Percentiles rank a stretch among this genome's conserved stretches.
Evolutionary conservation across 2,113 vertebrate genomes (phyloP).

Genomic region (Leucosticte australis): DNA sequence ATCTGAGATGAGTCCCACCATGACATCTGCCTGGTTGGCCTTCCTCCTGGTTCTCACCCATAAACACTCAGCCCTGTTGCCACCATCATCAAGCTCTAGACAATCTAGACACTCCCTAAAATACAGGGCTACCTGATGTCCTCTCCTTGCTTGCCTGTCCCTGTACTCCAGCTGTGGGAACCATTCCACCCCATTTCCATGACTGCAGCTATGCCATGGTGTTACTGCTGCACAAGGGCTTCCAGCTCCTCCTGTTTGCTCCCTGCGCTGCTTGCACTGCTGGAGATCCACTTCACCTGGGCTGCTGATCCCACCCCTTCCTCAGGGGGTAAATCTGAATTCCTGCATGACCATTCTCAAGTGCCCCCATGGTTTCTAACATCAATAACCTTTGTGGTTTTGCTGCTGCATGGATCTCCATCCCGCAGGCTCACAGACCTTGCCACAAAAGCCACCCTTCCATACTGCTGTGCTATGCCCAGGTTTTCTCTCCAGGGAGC

Average conservation of each 20-base stretch:
- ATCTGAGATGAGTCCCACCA: neutral
- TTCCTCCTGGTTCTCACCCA: neutral
- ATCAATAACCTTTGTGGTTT: neutral
- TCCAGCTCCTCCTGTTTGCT: neutral
- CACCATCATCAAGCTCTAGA: neutral
- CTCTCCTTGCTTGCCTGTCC: neutral
- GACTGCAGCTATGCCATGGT: fast-evolving
- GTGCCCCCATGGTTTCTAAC: neutral
- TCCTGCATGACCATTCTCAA: neutral
- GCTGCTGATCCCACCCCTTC: neutral
- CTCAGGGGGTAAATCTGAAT: neutral
- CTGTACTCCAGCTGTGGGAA: neutral
- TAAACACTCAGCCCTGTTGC: neutral
- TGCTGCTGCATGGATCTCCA: neutral
- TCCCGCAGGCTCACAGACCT: neutral
- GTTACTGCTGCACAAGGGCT: neutral
- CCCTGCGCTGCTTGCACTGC: neutral
- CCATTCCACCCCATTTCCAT: neutral
- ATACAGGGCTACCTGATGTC: neutral
- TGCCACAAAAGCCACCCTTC: neutral
- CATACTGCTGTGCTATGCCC: neutral
- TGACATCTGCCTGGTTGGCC: neutral
- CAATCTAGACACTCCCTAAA: neutral
- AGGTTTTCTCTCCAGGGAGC: neutral
- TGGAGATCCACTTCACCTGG: neutral